These are phyloP conservation scores for Hydractinia symbiolongicarpus DNA, from an alignment of 30 jellyfish, hydroid and myxozoan species.

Conservation along the genomic window DNA sequence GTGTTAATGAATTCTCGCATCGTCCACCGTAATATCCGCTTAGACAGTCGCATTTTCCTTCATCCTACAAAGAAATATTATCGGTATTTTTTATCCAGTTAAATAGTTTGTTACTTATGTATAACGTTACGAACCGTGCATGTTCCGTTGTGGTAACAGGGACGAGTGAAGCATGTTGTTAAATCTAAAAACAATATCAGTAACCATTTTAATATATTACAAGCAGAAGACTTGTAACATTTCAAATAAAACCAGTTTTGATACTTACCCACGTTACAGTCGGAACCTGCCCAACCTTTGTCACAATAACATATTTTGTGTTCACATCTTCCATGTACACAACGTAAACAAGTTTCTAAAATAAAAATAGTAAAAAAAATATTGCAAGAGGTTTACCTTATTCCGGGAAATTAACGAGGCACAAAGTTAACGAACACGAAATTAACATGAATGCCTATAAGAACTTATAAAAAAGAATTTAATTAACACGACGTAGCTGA, in stretches of 20 bases:
- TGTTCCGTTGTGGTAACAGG: neutral
- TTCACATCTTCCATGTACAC: neutral
- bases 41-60: neutral
- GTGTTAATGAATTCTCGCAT: neutral
- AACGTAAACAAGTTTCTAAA: neutral
- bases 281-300: neutral
- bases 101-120: neutral
- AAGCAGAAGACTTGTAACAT: too few species aligned
- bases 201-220: too few species aligned
- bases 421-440: too few species aligned
- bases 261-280: neutral
- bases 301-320: neutral
- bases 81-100: neutral
- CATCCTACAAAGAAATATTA: neutral
- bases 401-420: too few species aligned
- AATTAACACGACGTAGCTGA: too few species aligned
- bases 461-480: too few species aligned
- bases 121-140: neutral
- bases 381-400: too few species aligned
- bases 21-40: constrained; percentile 1
- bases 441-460: too few species aligned
- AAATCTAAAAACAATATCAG: neutral
- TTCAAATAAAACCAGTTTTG: neutral
- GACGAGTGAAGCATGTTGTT: neutral
- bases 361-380: neutral